Percentiles rank a stretch among this genome's conserved stretches.
These are phyloP conservation scores for Ctena decussata DNA, from an alignment of 2,888 invertebrate genomes.

Conservation along the genomic window DNA sequence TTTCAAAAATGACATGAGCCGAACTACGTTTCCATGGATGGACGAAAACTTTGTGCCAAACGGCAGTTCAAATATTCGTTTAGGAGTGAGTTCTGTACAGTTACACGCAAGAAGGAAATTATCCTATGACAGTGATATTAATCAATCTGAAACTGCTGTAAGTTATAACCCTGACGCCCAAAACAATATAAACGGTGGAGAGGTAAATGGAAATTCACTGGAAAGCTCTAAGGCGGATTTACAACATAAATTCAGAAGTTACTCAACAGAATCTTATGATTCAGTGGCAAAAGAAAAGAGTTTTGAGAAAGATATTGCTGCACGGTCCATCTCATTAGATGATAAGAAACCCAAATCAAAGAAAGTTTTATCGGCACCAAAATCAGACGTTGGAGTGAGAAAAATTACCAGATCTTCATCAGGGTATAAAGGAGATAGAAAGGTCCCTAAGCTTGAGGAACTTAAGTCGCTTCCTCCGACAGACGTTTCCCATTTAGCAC, in stretches of 20 bases:
- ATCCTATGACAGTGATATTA: not conserved
- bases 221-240: not conserved
- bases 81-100: slow-evolving; percentile 62
- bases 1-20: not conserved
- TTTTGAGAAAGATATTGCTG: not conserved
- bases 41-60: slow-evolving; percentile 52
- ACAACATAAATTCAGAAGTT: not conserved
- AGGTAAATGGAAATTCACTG: not conserved
- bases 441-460: slow-evolving; percentile 44
- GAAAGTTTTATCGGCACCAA: slow-evolving; percentile 9
- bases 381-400: slow-evolving; percentile 48
- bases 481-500: not conserved
- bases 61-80: slow-evolving; percentile 37
- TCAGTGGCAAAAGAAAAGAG: not conserved
- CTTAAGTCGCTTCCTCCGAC: not conserved
- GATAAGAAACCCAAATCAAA: not conserved
- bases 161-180: not conserved
- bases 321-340: not conserved
- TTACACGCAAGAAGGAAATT: slow-evolving; percentile 41
- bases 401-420: slow-evolving; percentile 15
- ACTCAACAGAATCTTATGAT: not conserved
- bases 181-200: not conserved
- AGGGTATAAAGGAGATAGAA: not conserved
- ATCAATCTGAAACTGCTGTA: not conserved
- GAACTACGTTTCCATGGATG: slow-evolving; percentile 67